Conservation (phyloP, 2,888 invertebrate genomes). For the Pollenia griseotomentosa region DNA sequence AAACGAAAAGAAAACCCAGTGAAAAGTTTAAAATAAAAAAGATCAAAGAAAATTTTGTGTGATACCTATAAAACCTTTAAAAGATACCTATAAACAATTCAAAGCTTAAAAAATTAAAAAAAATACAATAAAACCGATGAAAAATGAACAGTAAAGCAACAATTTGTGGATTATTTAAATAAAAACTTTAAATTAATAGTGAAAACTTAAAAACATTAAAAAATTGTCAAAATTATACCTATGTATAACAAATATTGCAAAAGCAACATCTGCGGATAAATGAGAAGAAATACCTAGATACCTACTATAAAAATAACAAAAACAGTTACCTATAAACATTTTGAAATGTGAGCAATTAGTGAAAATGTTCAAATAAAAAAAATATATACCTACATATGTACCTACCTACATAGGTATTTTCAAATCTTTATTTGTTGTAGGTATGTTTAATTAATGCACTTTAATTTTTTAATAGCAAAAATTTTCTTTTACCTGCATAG, state of each 20-base stretch:
- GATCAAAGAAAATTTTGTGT: conserved; percentile 51
- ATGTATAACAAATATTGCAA: too few relatives aligned
- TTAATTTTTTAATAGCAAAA: conserved; percentile 36
- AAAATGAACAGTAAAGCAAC: conserved; percentile 19
- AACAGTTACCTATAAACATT: too few relatives aligned
- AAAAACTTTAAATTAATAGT: conserved; percentile 12
- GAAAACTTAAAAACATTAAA: neutral
- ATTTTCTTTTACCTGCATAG: neutral
- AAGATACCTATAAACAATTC: conserved; percentile 12
- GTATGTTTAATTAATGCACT: conserved; percentile 56
- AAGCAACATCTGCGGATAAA: too few relatives aligned
- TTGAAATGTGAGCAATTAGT: too few relatives aligned
- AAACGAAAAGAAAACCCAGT: conserved; percentile 32
- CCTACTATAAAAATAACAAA: too few relatives aligned
- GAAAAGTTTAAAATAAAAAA: conserved; percentile 33
- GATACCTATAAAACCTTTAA: neutral
- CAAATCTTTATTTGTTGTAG: neutral
- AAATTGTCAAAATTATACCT: too few relatives aligned
- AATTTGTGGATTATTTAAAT: conserved; percentile 52
- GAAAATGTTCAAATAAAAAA: too few relatives aligned
- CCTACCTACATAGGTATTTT: neutral
- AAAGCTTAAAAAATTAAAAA: conserved; percentile 36
- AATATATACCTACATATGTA: too few relatives aligned
- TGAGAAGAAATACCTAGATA: too few relatives aligned
- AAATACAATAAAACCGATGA: conserved; percentile 37